Base-by-base conservation (phyloP, 2,888 invertebrate species). In the Emmelina monodactyla region DNA sequence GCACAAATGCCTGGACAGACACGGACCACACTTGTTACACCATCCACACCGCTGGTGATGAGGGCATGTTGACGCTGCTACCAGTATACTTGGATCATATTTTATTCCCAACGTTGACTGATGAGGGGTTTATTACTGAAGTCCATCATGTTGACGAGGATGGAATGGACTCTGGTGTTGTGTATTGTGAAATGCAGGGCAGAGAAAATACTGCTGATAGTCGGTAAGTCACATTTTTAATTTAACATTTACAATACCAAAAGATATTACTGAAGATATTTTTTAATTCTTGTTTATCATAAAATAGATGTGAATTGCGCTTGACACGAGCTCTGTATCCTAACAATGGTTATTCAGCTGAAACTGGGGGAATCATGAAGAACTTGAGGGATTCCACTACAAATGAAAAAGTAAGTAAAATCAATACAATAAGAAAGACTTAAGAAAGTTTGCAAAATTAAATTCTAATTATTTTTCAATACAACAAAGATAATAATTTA, bases 161-260 rank as follows among this genome's bases (percentile, higher is more conserved):
- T 39, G 96, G 95, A 0, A 88, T 91, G 45, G 89, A 97, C 79
- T 93, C 90, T 9, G 97, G 97, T 12, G 93, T 96, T 10, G 94
- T 96, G n/a, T 96, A 96, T 62, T 93, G 92, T 64, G 96, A 97
- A 78, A 94, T 95, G 91, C 94, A 94, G 67, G 92, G 89, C 0
- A 62, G 85, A 16, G 94, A 94, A 62, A 93, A 92, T 62, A 84
- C 83, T n/a, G 89, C 89, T 3, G 90, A 91, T 55, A 85, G 86
- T 38, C 75, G 76, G 81, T 79, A 35, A 46, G 48, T 39, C 11
- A 6, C 5, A 19, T 19, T 19, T 5, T 19, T 9, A 19, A 19
- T 6, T 19, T 9, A 19, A 19, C 9, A 6, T 19, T 19, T 19
- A 6, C 9, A 6, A 19, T 19, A 25, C 3, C 4, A 25, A 25